phyloP scores from a whole-genome alignment of 92 coral and sea anemone species.

The Zoanthus gigantus region DNA sequence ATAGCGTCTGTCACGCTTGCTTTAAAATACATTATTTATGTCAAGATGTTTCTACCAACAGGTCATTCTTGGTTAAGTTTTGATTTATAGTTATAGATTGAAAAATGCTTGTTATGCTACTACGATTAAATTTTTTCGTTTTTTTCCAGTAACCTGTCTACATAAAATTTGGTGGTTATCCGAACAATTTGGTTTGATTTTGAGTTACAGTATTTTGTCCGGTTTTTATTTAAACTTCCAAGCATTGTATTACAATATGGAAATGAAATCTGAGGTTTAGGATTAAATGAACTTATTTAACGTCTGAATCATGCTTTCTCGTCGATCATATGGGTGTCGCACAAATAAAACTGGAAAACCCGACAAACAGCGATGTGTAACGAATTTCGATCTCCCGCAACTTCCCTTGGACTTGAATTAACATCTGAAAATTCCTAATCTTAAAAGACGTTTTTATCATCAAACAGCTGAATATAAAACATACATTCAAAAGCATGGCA shows the following conservation, averaged over 20 bases:
- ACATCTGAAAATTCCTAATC: not conserved
- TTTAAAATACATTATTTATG: constrained; percentile 27
- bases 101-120: constrained; percentile 2
- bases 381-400: not conserved
- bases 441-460: not conserved
- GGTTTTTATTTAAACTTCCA: not conserved
- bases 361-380: not conserved
- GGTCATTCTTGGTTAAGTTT: not conserved
- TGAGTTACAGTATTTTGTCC: not conserved
- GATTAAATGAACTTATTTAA: constrained; percentile 5
- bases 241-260: constrained; percentile 16
- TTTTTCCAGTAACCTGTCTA: not conserved
- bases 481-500: constrained; percentile 1
- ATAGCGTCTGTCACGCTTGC: constrained; percentile 21
- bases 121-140: not conserved
- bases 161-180: not conserved
- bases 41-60: not conserved
- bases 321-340: not conserved
- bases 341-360: not conserved
- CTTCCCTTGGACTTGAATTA: not conserved
- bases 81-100: constrained; percentile 5
- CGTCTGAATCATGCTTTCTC: constrained; percentile 1
- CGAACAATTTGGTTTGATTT: not conserved
- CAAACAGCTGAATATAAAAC: not conserved
- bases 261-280: constrained; percentile 16